Conservation (phyloP, 2,113 vertebrate species). For the Datnioides undecimradiatus region DNA sequence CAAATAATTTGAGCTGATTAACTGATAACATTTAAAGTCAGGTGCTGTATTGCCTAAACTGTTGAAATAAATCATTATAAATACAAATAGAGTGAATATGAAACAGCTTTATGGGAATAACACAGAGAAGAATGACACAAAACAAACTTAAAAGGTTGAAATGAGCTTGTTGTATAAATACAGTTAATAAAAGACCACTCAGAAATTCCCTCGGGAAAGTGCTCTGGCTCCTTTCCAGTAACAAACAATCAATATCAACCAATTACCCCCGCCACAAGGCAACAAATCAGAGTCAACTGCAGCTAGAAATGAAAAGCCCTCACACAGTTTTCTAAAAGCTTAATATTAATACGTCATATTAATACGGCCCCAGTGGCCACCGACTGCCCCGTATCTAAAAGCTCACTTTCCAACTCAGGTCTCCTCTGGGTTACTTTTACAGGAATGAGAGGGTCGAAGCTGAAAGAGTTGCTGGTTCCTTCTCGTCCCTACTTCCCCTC, state of each 20-base stretch:
- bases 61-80: not conserved
- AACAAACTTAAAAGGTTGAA: not conserved
- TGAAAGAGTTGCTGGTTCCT: slow-evolving; percentile 41
- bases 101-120: not conserved
- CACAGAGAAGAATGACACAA: not conserved
- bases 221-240: not conserved
- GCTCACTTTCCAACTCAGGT: slow-evolving; percentile 11
- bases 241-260: slow-evolving; percentile 40
- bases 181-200: not conserved
- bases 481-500: slow-evolving; percentile 37
- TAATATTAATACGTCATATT: slow-evolving; percentile 44
- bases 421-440: slow-evolving; percentile 20
- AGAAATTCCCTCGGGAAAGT: not conserved
- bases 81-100: not conserved
- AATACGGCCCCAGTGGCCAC: no score
- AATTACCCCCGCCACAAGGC: slow-evolving; percentile 28
- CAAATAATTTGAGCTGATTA: not conserved
- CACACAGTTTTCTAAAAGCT: slow-evolving; percentile 57
- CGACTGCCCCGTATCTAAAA: not conserved
- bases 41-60: not conserved
- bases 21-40: not conserved
- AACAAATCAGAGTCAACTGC: slow-evolving; percentile 46
- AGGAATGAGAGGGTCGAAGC: slow-evolving; percentile 32
- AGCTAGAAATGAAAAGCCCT: slow-evolving; percentile 59
- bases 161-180: not conserved